Conservation (phyloP, 1,140 invertebrate species). For the Magallana gigas region DNA sequence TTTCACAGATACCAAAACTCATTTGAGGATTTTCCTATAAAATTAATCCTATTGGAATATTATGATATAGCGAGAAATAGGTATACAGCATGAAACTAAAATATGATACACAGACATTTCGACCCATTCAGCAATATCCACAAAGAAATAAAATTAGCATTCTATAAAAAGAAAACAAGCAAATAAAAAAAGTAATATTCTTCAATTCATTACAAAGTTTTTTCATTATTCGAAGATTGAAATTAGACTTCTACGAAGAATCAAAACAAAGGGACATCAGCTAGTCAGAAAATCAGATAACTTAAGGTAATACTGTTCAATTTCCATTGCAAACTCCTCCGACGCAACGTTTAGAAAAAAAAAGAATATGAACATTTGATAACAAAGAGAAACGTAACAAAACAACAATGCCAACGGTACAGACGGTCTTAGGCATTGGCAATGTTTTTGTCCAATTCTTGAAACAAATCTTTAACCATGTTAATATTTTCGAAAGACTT, state of each 20-base stretch:
- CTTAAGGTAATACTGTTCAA: constrained; percentile 7
- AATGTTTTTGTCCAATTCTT: too few species aligned
- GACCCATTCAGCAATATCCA: background rate
- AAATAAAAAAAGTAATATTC: background rate
- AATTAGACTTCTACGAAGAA: too few species aligned
- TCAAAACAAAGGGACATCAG: too few species aligned
- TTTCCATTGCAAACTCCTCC: constrained; percentile 5
- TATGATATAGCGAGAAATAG: too few species aligned
- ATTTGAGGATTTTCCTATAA: too few species aligned
- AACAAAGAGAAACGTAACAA: background rate
- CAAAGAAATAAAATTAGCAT: background rate
- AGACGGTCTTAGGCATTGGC: too few species aligned
- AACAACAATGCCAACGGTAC: background rate
- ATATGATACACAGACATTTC: too few species aligned
- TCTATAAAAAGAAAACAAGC: background rate
- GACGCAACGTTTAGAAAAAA: background rate
- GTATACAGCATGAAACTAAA: too few species aligned
- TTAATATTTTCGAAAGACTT: background rate
- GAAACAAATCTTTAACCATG: too few species aligned
- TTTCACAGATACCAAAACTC: too few species aligned
- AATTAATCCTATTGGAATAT: too few species aligned
- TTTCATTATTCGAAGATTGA: too few species aligned
- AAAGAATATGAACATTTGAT: background rate
- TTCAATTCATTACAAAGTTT: background rate
- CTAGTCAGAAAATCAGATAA: background rate